Evolutionary conservation across 2,888 invertebrate species (phyloP).

Genomic region (Alsophila aescularia): DNA sequence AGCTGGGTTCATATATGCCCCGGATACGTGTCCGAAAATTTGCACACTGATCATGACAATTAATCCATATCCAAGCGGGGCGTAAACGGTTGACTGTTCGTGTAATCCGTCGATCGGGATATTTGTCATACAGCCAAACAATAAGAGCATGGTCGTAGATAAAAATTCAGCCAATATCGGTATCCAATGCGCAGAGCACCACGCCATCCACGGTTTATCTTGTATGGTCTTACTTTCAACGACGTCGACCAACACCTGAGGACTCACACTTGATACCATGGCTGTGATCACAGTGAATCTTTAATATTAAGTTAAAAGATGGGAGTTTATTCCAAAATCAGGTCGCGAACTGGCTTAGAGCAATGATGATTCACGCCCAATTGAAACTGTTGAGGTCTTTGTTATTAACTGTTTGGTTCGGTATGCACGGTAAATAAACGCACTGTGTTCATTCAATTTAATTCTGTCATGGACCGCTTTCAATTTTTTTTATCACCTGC

Average conservation of each 20-base stretch:
- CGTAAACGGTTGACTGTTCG: constrained; percentile 73
- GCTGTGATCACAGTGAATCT: constrained; percentile 5
- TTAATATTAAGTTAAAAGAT: constrained; percentile 16
- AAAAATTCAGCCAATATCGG: constrained; percentile 85
- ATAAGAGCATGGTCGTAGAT: constrained; percentile 87
- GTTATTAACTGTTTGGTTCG: constrained; percentile 19
- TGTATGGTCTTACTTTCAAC: constrained; percentile 42
- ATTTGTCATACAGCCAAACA: constrained; percentile 90
- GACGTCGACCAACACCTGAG: constrained; percentile 47
- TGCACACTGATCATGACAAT: constrained; percentile 88
- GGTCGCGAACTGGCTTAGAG: not conserved
- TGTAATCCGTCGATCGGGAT: constrained; percentile 71
- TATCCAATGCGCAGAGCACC: constrained; percentile 55
- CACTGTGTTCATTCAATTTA: constrained; percentile 15
- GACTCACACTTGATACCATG: constrained; percentile 38
- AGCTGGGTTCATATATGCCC: constrained; percentile 91
- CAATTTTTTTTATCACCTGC: too few species aligned
- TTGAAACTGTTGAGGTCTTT: constrained; percentile 30
- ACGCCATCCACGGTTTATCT: constrained; percentile 38
- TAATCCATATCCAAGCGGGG: constrained; percentile 87
- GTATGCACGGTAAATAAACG: constrained; percentile 12
- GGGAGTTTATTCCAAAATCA: constrained; percentile 31
- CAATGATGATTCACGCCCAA: constrained; percentile 32
- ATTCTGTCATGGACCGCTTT: constrained; percentile 32
- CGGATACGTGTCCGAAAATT: constrained; percentile 91